These are phyloP conservation scores for Ceryle rudis DNA, from an alignment of 2,797 vertebrate genomes.

Conservation along the genomic window DNA sequence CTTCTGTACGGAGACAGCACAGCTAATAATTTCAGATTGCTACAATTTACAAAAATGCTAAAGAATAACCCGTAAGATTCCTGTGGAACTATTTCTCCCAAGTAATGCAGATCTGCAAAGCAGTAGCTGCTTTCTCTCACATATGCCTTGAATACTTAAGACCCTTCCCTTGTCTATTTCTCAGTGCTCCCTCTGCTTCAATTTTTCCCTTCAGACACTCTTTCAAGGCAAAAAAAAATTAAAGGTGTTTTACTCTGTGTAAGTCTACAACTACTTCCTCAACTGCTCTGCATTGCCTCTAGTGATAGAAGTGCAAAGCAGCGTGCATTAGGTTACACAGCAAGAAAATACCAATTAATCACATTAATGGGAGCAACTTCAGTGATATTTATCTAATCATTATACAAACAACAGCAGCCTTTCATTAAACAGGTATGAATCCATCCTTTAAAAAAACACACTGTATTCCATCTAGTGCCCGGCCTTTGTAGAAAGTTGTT, in stretches of 20 bases:
- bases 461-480: background rate
- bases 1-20: background rate
- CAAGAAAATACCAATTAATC: background rate
- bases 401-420: background rate
- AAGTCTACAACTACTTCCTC: background rate
- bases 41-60: background rate
- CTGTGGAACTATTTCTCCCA: background rate
- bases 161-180: background rate
- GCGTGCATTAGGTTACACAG: background rate
- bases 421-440: background rate
- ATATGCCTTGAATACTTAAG: background rate
- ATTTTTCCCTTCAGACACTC: background rate
- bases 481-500: background rate
- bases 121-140: background rate
- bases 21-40: background rate
- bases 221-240: background rate
- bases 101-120: background rate
- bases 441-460: background rate
- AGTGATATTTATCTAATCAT: background rate
- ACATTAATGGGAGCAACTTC: background rate
- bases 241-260: background rate
- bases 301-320: background rate
- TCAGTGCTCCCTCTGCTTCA: background rate
- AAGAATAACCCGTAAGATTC: background rate
- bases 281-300: background rate